Conservation (phyloP, 2,113 vertebrate genomes). For the Hippocampus mohnikei region DNA sequence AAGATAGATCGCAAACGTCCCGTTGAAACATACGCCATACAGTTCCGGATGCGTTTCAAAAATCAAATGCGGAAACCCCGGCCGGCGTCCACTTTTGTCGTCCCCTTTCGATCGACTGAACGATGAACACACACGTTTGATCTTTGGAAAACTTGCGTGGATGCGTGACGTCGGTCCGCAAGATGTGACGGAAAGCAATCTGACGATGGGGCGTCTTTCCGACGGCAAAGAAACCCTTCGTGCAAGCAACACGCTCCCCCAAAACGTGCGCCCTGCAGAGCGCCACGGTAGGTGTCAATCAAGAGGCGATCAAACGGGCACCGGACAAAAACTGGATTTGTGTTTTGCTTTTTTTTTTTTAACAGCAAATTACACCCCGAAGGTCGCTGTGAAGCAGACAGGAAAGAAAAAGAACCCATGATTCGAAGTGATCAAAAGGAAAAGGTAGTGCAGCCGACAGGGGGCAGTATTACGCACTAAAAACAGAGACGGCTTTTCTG, state of each 20-base stretch:
- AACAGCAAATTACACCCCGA: constrained; percentile 29
- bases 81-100: constrained; percentile 59
- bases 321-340: constrained; percentile 32
- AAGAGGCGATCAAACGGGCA: constrained; percentile 62
- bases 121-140: constrained; percentile 41
- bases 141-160: constrained; percentile 65
- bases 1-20: constrained; percentile 76
- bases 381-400: constrained; percentile 41
- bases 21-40: constrained; percentile 76
- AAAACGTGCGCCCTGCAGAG: constrained; percentile 58
- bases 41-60: constrained; percentile 73
- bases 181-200: constrained; percentile 37
- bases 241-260: constrained; percentile 40
- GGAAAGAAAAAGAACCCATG: background rate
- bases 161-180: constrained; percentile 32
- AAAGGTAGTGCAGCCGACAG: background rate
- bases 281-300: constrained; percentile 68
- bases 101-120: constrained; percentile 51
- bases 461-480: constrained; percentile 18
- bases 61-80: constrained; percentile 66
- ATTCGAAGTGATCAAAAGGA: background rate
- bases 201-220: constrained; percentile 39
- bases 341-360: background rate
- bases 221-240: constrained; percentile 45
- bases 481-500: constrained; percentile 61